Evolutionary conservation across 2,113 vertebrate species (phyloP).

Genomic region (Tupaia chinensis): DNA sequence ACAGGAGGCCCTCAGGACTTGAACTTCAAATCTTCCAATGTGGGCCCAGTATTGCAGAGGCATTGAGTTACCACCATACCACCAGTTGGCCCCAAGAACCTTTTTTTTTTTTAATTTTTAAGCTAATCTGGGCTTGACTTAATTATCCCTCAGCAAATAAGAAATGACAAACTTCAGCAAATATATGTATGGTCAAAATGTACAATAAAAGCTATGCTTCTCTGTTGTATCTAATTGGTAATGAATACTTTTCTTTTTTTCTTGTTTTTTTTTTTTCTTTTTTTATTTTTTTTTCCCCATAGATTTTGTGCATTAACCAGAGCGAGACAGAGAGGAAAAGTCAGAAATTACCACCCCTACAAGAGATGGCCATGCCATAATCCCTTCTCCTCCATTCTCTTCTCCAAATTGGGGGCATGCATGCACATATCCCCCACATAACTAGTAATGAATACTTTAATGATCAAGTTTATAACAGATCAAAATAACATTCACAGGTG

Average conservation of each 20-base stretch:
- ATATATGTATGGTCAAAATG: background rate
- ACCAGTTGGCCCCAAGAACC: background rate
- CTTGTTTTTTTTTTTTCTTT: no score
- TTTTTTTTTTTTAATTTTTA: background rate
- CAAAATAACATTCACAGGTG: slow-evolving; percentile 13
- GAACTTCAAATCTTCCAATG: no score
- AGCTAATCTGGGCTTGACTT: slow-evolving; percentile 31
- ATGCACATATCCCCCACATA: background rate
- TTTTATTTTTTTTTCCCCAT: no score
- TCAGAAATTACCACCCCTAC: no score
- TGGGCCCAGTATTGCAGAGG: no score
- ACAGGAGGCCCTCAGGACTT: no score
- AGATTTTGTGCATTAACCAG: no score
- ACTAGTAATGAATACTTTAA: slow-evolving; percentile 23
- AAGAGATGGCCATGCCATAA: no score
- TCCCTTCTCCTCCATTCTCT: no score
- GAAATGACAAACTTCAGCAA: background rate
- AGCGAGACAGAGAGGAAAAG: no score
- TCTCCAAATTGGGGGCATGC: no score
- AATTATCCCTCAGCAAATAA: slow-evolving; percentile 22
- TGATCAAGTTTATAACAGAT: background rate
- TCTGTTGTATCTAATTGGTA: slow-evolving; percentile 18
- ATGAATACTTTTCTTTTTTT: background rate
- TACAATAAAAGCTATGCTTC: background rate
- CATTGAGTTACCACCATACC: no score